These are phyloP conservation scores for Forbesichthys agassizii DNA, from an alignment of 2,113 vertebrate species.

Conservation along the genomic window DNA sequence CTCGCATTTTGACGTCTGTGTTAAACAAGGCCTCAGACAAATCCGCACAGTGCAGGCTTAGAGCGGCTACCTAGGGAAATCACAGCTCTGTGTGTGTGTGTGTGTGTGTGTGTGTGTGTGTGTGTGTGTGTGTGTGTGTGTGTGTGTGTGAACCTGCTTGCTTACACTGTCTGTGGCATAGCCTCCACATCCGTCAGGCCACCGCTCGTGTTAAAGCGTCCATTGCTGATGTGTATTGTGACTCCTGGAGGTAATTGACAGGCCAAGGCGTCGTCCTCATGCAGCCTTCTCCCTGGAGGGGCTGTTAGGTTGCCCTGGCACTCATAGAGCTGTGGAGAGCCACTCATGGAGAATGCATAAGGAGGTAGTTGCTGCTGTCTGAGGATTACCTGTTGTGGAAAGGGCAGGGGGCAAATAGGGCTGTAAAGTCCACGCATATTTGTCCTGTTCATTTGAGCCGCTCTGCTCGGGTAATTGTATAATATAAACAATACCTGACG, in stretches of 20 bases:
- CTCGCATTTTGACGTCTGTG: constrained; percentile 69
- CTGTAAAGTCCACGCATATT: constrained; percentile 4
- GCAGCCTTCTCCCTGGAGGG: constrained; percentile 52
- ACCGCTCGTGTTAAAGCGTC: constrained; percentile 23
- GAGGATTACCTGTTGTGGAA: constrained; percentile 50
- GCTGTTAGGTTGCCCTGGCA: constrained; percentile 54
- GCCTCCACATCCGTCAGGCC: not conserved
- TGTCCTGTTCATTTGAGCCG: constrained; percentile 15
- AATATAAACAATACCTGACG: not conserved
- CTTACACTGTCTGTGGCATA: no score
- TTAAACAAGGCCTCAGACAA: constrained; percentile 65
- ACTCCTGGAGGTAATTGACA: constrained; percentile 66
- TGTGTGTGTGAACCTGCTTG: constrained; percentile 1
- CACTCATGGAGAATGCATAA: constrained; percentile 73
- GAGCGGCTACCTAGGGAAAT: constrained; percentile 71
- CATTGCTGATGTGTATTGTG: constrained; percentile 20
- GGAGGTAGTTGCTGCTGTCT: constrained; percentile 50
- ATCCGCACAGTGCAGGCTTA: constrained; percentile 57
- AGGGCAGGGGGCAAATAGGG: constrained; percentile 40
- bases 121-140: constrained; percentile 13
- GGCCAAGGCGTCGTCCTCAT: constrained; percentile 47
- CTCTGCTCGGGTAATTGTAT: not conserved
- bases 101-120: not conserved
- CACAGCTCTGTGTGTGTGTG: constrained; percentile 49
- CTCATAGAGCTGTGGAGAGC: constrained; percentile 36